Conservation (phyloP, 2,113 vertebrate genomes). For the Uria aalge region DNA sequence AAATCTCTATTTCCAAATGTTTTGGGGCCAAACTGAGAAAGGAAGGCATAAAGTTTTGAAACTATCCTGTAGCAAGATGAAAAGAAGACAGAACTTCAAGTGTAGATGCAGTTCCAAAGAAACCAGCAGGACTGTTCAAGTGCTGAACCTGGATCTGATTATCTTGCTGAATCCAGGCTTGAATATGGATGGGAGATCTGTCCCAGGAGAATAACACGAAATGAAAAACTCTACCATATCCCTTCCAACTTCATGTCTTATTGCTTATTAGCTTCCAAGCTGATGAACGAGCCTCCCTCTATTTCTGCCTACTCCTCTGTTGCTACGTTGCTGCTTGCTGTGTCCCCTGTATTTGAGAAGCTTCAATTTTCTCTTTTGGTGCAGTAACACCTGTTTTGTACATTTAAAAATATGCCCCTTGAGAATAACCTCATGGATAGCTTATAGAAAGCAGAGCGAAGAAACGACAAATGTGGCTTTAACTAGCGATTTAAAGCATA, state of each 20-base stretch:
- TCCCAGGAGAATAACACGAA: neutral
- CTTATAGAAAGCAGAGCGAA: neutral
- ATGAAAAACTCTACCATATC: neutral
- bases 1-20: neutral
- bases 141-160: neutral
- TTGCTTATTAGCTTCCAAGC: neutral
- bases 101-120: neutral
- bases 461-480: neutral
- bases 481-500: neutral
- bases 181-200: neutral
- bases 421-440: neutral
- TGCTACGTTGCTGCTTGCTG: neutral
- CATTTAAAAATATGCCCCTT: neutral
- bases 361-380: neutral
- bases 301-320: neutral
- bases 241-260: neutral
- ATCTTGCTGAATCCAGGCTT: neutral
- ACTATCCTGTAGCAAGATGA: neutral
- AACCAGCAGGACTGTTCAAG: neutral
- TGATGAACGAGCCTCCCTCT: rapidly evolving
- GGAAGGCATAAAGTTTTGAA: neutral
- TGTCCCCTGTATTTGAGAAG: neutral
- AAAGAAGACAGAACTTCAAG: neutral
- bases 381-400: neutral
- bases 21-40: neutral